Conservation (phyloP, 2,888 invertebrate species). For the Subacronicta megacephala region DNA sequence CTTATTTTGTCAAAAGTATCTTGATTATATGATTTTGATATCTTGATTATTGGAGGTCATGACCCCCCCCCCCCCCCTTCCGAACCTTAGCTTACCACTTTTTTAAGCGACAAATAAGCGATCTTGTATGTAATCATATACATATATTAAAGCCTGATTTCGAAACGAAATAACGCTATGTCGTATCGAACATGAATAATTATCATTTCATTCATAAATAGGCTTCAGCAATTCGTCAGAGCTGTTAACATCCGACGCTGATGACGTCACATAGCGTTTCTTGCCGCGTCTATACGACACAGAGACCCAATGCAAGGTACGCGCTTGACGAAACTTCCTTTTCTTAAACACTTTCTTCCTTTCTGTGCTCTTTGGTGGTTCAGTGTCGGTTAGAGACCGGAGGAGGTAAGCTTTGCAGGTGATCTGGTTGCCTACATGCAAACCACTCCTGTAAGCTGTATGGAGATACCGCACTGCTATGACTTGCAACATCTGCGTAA, state of each 20-base stretch:
- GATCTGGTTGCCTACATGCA: slow-evolving; percentile 80
- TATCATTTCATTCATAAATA: slow-evolving; percentile 72
- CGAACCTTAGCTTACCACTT: no score
- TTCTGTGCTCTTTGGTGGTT: slow-evolving; percentile 44
- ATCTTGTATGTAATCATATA: no score
- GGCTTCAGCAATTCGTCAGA: slow-evolving; percentile 82
- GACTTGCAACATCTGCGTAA: slow-evolving; percentile 77
- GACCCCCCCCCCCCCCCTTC: no score
- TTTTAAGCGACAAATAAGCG: no score
- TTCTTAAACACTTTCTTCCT: slow-evolving; percentile 69
- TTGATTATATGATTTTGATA: no score
- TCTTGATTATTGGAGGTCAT: no score
- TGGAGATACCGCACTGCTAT: slow-evolving; percentile 82
- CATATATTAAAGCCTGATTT: no score
- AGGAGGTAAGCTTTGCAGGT: slow-evolving; percentile 79
- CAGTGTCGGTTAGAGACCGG: slow-evolving; percentile 75
- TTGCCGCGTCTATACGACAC: slow-evolving; percentile 64
- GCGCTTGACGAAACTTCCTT: slow-evolving; percentile 65
- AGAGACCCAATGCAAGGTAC: slow-evolving; percentile 80
- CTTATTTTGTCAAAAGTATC: no score
- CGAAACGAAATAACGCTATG: no score
- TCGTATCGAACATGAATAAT: no score
- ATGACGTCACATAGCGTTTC: slow-evolving; percentile 63
- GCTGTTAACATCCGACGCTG: slow-evolving; percentile 75
- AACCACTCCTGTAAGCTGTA: slow-evolving; percentile 81